A percentile compares a stretch with the other conserved stretches of the same genome.
These are phyloP conservation scores for Sminthurides aquaticus DNA, from an alignment of 2,888 invertebrate species.

Conservation along the genomic window DNA sequence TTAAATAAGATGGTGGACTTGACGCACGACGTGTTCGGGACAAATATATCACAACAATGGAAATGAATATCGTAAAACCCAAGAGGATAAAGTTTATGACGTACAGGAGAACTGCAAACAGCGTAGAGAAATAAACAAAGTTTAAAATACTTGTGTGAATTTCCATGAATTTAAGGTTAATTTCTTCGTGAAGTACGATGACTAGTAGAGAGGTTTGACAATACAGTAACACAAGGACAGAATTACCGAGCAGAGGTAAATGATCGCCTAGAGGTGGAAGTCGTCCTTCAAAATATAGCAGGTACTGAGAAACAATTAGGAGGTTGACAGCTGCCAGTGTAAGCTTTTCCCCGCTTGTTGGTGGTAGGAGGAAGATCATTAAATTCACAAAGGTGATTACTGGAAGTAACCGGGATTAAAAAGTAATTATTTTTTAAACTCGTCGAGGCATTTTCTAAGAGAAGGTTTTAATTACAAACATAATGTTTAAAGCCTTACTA, in stretches of 20 bases:
- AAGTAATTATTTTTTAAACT: too few species aligned
- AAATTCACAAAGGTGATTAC: slow-evolving; percentile 40
- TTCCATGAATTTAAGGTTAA: too few species aligned
- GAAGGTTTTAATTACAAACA: neutral
- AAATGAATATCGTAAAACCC: slow-evolving; percentile 52
- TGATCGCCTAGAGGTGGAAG: slow-evolving; percentile 54
- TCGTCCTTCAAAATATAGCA: slow-evolving; percentile 46
- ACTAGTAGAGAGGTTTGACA: too few species aligned
- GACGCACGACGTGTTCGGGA: slow-evolving; percentile 50
- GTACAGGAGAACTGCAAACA: slow-evolving; percentile 53
- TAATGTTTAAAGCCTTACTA: too few species aligned
- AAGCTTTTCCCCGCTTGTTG: slow-evolving; percentile 61
- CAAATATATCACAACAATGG: slow-evolving; percentile 53
- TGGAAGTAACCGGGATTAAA: slow-evolving; percentile 10
- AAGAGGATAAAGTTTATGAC: slow-evolving; percentile 51
- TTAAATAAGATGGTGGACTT: slow-evolving; percentile 48
- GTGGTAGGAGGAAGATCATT: slow-evolving; percentile 48
- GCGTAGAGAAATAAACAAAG: too few species aligned
- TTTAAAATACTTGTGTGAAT: too few species aligned
- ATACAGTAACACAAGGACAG: neutral
- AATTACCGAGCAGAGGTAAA: slow-evolving; percentile 47
- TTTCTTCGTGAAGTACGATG: too few species aligned
- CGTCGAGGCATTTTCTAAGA: neutral
- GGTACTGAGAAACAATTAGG: slow-evolving; percentile 39
- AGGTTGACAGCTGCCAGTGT: slow-evolving; percentile 39